Evolutionary conservation across 2,113 vertebrate species (phyloP), one percentile per base, ranked within the genome.

Genomic region (Greenwoodochromis staneri): DNA sequence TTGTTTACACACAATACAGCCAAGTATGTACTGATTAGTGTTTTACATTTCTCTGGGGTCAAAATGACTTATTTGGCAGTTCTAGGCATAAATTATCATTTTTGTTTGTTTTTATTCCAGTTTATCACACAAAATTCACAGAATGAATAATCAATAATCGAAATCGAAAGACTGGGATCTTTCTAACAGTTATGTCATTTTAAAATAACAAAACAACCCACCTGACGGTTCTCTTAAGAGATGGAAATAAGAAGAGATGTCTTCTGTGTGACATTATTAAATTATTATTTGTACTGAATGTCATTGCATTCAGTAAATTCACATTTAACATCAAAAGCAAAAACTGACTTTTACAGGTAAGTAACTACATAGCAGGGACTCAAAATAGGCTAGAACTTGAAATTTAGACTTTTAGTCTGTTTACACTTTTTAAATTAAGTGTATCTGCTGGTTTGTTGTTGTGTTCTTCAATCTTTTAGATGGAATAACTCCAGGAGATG

Each of bases 401-500:
- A 24, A 24, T 9, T 71, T 71, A 1, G 66, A 40, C 38, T 42
- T 71, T 42, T 42, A 71, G 36, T 40, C 12, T 19, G 40, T 76
- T 76, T 47, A 27, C 3, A 76, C 21, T 76, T 47, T 19, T 47
- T 47, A 73, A 73, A 73, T 45, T 17, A 45, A 73, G 8, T 73
- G 40, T 45, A 73, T 73, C 36, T 73, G 4, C 40, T 73, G 69
- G 27, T 78, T 87, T 29, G n/a, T 61, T 55, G 16, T 55, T 3
- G 3, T 81, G 36, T 83, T 27, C 76, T 4, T 87, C 2, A 71
- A 12, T 90, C 16, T 90, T 90, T 5, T 36, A 99, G 98, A 99
- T 96, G 98, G 98, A 81, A 94, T 99, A 40, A 97, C 98, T 83
- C 95, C 97, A 87, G 96, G 95, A 0, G 98, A 99, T 80, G 98